phyloP scores from a whole-genome alignment of 2,888 invertebrate species.

The Ectobius pallidus region DNA sequence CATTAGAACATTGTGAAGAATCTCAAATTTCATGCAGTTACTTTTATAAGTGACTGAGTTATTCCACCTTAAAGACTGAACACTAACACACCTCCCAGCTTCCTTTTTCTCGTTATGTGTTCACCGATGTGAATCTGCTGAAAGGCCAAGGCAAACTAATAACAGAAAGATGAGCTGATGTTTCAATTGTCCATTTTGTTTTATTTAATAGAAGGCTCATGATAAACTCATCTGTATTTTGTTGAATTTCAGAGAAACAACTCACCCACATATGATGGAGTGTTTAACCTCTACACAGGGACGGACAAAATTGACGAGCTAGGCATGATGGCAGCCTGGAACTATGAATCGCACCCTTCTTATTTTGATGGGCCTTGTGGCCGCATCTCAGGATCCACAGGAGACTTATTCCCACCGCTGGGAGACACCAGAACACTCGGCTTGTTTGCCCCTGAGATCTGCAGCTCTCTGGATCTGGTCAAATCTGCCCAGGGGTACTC shows the following conservation, averaged over 20 bases:
- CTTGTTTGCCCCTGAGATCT: conserved; percentile 78
- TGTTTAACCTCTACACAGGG: conserved; percentile 79
- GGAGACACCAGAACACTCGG: conserved; percentile 61
- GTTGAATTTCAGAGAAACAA: conserved; percentile 68
- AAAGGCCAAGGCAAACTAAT: too few species aligned
- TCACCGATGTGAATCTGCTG: too few species aligned
- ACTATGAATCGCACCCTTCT: conserved; percentile 61
- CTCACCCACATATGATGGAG: conserved; percentile 74
- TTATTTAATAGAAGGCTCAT: too few species aligned
- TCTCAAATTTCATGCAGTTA: too few species aligned
- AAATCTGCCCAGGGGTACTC: not conserved
- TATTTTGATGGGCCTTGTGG: conserved; percentile 68
- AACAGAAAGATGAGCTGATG: too few species aligned
- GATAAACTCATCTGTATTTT: too few species aligned
- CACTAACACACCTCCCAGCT: too few species aligned
- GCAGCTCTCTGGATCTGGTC: conserved; percentile 57
- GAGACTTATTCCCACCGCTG: conserved; percentile 76
- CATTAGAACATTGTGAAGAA: too few species aligned
- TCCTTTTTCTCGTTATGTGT: too few species aligned
- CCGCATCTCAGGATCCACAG: conserved; percentile 72
- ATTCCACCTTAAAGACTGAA: too few species aligned
- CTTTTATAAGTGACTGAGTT: too few species aligned
- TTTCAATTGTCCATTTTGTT: too few species aligned
- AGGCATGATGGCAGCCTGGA: conserved; percentile 76
- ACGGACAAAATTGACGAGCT: conserved; percentile 65